Percentiles rank a stretch among this genome's conserved stretches.
These are phyloP conservation scores for Ormyrus rosae DNA, from an alignment of 2,888 invertebrate species.

Conservation along the genomic window DNA sequence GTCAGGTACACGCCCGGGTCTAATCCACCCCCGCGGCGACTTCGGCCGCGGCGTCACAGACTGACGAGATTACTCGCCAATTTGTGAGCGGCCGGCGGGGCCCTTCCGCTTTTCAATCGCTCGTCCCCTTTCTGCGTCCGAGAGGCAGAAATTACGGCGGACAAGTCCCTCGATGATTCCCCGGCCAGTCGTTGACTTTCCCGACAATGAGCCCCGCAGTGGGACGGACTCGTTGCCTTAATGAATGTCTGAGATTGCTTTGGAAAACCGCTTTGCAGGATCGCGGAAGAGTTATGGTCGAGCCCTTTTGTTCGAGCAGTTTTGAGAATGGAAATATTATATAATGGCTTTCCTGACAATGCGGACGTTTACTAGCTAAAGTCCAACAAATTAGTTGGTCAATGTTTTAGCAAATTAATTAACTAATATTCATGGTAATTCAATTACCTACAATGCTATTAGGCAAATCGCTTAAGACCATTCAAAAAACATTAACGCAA, in stretches of 20 bases:
- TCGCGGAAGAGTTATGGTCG: conserved; percentile 10
- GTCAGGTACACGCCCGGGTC: conserved; percentile 36
- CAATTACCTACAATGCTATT: no score
- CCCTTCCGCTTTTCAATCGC: conserved; percentile 31
- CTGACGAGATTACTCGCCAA: conserved; percentile 54
- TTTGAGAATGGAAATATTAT: no score
- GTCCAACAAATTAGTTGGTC: no score
- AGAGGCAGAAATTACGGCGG: conserved; percentile 44
- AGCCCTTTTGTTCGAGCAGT: no score
- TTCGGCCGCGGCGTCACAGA: conserved; percentile 31
- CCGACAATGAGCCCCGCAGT: background rate
- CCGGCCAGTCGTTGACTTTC: background rate
- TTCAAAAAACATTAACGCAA: no score
- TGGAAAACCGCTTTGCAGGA: background rate
- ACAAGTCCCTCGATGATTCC: conserved; percentile 51
- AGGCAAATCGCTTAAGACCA: no score
- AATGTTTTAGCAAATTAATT: no score
- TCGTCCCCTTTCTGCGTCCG: conserved; percentile 11
- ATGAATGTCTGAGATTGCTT: conserved; percentile 12
- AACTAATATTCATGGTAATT: no score
- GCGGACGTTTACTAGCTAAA: no score
- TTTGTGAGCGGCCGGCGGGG: conserved; percentile 43
- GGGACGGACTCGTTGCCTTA: conserved; percentile 19
- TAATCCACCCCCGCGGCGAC: background rate
- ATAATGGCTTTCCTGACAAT: no score